Base-by-base conservation (phyloP, 2,797 vertebrate species). In the Smutsia gigantea region DNA sequence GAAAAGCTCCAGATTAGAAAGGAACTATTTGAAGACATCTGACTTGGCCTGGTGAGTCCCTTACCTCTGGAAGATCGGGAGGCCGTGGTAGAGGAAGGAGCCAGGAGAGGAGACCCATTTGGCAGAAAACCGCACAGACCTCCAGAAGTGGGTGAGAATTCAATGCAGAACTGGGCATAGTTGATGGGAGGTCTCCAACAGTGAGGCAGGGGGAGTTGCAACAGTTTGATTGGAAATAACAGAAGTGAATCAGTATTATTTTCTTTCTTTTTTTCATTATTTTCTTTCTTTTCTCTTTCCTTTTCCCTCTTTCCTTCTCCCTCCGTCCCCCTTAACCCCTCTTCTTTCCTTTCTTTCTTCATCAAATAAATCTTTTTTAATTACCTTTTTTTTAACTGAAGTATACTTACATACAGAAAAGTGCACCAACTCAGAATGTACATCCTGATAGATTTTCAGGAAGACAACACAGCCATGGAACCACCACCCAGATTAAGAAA, bases 31-130 rank as follows among this genome's bases (percentile, higher is more conserved):
- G 42, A 42, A 72, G 69, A 63, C 18, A 17, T 42, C 34, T 57
- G 42, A 57, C 4, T 90, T 68, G 25, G 25, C 37, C 21, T 37
- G 34, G 7, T 29, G 13, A 4, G 0, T 34, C 29, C 2, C 15
- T 88, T 69, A 68, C 23, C 12, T 71, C 2, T 79, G 23, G 12
- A 31, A n/a, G 27, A 46, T 0, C 75, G 4, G 25, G 25, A 81
- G 42, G 23, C 4, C 1, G 27, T 9, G 34, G 1, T 9, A 25
- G 7, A 14, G 2, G 31, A 55, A 63, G 66, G 85, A 4, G 7
- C 7, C 5, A 1, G 15, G 7, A 83, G 15, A 59, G 15, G 57
- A 49, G 34, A 13, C 8, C 2, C 11, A 11, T 0, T 1, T 29
- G 61, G 66, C 2, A 57, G 19, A 19, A 12, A n/a, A 46, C 14